A percentile compares a stretch with the other conserved stretches of the same genome.
These are phyloP conservation scores for Anarrhichthys ocellatus DNA, from an alignment of 2,113 vertebrate genomes.

Conservation along the genomic window DNA sequence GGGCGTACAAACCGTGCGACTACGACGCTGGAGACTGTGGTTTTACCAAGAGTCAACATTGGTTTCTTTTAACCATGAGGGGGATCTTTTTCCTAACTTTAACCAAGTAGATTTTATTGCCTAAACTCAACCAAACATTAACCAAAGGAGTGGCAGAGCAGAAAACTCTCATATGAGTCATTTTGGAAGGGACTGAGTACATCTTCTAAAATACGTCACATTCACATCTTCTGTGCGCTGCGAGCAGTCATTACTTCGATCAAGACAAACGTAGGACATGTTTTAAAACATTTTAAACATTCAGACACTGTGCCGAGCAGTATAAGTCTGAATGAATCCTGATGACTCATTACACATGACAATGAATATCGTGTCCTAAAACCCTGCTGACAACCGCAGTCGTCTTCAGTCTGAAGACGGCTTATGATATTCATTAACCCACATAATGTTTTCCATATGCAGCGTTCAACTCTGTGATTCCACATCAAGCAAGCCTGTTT, in stretches of 20 bases:
- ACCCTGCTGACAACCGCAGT: constrained; percentile 53
- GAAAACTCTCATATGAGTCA: constrained; percentile 31
- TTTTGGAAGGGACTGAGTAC: neutral
- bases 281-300: constrained; percentile 21
- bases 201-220: neutral
- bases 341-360: constrained; percentile 58
- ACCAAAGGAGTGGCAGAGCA: constrained; percentile 16
- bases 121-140: constrained; percentile 11
- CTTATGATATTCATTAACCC: constrained; percentile 60
- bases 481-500: constrained; percentile 53
- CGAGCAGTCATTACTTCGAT: constrained; percentile 32
- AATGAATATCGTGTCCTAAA: constrained; percentile 57
- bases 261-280: constrained; percentile 21
- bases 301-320: constrained; percentile 20
- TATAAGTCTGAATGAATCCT: constrained; percentile 26
- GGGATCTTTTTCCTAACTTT: constrained; percentile 13
- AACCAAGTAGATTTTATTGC: constrained; percentile 31
- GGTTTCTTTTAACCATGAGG: constrained; percentile 47
- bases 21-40: constrained; percentile 31
- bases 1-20: constrained; percentile 30
- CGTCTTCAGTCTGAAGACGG: constrained; percentile 43
- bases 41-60: constrained; percentile 24
- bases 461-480: constrained; percentile 45
- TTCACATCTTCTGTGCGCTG: neutral
- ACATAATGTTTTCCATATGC: constrained; percentile 70